phyloP scores from a whole-genome alignment of 2,888 invertebrate species.

The Amiota minor region DNA sequence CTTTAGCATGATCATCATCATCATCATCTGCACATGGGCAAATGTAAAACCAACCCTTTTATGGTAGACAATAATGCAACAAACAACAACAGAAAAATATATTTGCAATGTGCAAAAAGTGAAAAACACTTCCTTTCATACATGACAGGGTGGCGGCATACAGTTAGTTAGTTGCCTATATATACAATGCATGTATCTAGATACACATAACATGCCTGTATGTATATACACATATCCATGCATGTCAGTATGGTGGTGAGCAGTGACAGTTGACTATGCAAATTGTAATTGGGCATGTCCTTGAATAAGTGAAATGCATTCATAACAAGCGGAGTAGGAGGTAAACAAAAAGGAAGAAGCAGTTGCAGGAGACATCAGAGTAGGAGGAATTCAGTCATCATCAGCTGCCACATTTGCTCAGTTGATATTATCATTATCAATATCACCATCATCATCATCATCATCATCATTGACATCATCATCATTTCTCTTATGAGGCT shows the following conservation, averaged over 20 bases:
- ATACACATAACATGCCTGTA: slow-evolving; percentile 7
- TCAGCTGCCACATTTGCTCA: no score
- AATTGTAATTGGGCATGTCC: slow-evolving; percentile 28
- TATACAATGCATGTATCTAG: not conserved
- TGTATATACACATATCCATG: slow-evolving; percentile 27
- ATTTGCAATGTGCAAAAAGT: slow-evolving; percentile 25
- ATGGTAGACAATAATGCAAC: not conserved
- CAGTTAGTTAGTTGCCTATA: no score
- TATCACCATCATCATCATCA: no score
- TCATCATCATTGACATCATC: not conserved
- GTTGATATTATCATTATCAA: no score
- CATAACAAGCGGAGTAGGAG: no score
- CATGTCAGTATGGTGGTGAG: slow-evolving; percentile 9
- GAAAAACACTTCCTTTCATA: not conserved
- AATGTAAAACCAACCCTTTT: slow-evolving; percentile 5
- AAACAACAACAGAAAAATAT: slow-evolving; percentile 9
- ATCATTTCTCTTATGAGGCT: not conserved
- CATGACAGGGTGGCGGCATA: slow-evolving; percentile 22
- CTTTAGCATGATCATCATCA: not conserved
- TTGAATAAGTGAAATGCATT: slow-evolving; percentile 1
- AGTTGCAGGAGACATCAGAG: no score
- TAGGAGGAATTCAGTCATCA: no score
- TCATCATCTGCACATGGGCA: not conserved
- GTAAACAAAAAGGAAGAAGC: no score
- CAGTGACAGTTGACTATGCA: slow-evolving; percentile 24